Evolutionary conservation across 2,797 vertebrate genomes (phyloP).

Genomic region (Eospalax fontanierii): DNA sequence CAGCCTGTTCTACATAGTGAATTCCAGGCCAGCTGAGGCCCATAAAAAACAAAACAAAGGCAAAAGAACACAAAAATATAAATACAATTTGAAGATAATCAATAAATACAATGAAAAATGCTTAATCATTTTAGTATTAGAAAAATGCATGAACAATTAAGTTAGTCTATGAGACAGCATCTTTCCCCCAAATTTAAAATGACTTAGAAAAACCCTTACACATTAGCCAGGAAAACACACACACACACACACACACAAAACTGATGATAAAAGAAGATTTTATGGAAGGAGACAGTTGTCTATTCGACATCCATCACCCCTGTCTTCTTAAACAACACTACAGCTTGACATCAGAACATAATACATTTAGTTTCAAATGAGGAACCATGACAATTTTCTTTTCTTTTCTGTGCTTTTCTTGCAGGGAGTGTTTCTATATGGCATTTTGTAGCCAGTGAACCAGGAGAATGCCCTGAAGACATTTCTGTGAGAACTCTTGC

Average conservation of each 20-base stretch:
- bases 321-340: neutral
- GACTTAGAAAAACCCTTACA: no score
- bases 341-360: neutral
- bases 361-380: neutral
- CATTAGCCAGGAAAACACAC: neutral
- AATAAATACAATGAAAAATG: neutral
- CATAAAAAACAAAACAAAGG: neutral
- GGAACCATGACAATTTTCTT: neutral
- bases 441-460: neutral
- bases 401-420: neutral
- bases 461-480: neutral
- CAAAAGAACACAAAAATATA: constrained; percentile 25
- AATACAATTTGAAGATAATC: neutral
- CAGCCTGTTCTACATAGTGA: no score
- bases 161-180: neutral
- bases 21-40: no score
- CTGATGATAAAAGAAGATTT: neutral
- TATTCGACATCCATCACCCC: neutral
- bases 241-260: neutral
- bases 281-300: neutral
- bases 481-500: neutral
- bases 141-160: constrained; percentile 39
- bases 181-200: neutral
- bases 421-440: neutral
- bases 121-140: neutral